These are phyloP conservation scores for Tyria jacobaeae DNA, from an alignment of 2,888 invertebrate species.

Conservation along the genomic window DNA sequence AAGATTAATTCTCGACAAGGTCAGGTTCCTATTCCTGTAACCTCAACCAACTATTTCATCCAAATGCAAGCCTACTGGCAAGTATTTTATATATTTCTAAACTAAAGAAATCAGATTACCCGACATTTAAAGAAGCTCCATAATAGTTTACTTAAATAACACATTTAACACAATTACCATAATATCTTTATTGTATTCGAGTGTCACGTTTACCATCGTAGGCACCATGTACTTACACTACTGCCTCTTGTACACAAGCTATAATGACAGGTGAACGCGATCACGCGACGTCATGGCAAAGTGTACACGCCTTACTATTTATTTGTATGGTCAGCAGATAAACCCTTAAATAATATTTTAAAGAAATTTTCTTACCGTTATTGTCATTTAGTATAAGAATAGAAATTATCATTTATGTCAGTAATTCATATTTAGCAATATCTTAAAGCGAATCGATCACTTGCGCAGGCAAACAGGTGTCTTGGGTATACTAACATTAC, in stretches of 20 bases:
- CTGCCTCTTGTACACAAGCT: slow-evolving; percentile 44
- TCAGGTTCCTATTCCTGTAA: no score
- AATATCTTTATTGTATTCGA: slow-evolving; percentile 5
- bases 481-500: no score
- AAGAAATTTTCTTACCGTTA: neutral
- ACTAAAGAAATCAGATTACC: neutral
- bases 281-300: slow-evolving; percentile 71
- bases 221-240: slow-evolving; percentile 30
- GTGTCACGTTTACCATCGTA: slow-evolving; percentile 13
- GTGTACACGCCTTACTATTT: slow-evolving; percentile 63
- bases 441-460: no score
- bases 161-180: neutral
- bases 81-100: neutral
- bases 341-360: neutral
- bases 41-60: no score
- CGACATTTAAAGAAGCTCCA: neutral
- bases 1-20: no score
- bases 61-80: no score
- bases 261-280: slow-evolving; percentile 66
- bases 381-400: no score
- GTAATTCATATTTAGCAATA: no score
- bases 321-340: slow-evolving; percentile 45
- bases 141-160: neutral
- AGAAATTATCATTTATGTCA: no score
- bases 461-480: no score